A percentile compares a stretch with the other conserved stretches of the same genome.
phyloP scores from a whole-genome alignment of 2,888 invertebrate genomes.

The Ormyrus nitidulus region DNA sequence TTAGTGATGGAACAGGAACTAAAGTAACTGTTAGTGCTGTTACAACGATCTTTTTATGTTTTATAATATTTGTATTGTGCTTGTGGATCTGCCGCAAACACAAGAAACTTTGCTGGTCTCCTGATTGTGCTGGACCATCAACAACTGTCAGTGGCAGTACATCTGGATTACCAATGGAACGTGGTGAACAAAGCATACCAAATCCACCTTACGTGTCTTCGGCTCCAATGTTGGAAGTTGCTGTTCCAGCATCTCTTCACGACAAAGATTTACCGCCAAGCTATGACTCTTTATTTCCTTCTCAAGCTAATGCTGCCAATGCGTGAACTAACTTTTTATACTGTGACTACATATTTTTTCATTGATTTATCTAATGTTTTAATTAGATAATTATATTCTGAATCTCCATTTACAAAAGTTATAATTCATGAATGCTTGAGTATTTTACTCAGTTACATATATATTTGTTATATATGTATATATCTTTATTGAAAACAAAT shows the following conservation, averaged over 20 bases:
- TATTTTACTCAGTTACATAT: slow-evolving; percentile 1
- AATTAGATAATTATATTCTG: slow-evolving; percentile 63
- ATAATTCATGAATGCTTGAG: neutral
- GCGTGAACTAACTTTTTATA: slow-evolving; percentile 57
- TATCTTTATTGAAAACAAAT: slow-evolving; percentile 6
- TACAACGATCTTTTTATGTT: slow-evolving; percentile 75
- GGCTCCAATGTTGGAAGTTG: slow-evolving; percentile 72
- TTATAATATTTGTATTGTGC: slow-evolving; percentile 76
- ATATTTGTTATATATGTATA: neutral
- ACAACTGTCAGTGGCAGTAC: slow-evolving; percentile 55
- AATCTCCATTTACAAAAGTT: slow-evolving; percentile 21
- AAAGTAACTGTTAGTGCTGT: slow-evolving; percentile 77
- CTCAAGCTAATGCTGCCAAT: slow-evolving; percentile 65
- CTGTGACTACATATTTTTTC: slow-evolving; percentile 20
- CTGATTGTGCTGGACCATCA: slow-evolving; percentile 73
- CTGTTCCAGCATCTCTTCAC: slow-evolving; percentile 69
- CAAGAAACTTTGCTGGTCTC: slow-evolving; percentile 77
- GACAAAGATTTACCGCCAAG: slow-evolving; percentile 79
- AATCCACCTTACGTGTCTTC: slow-evolving; percentile 66
- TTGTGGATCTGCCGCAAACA: slow-evolving; percentile 76
- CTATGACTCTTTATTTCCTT: slow-evolving; percentile 78
- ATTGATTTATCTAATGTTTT: slow-evolving; percentile 69
- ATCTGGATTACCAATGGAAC: slow-evolving; percentile 62
- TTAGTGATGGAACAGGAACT: slow-evolving; percentile 67
- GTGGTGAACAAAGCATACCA: slow-evolving; percentile 60